These are phyloP conservation scores for Lacerta bilineata DNA, from an alignment of 2,797 vertebrate genomes.

Conservation along the genomic window DNA sequence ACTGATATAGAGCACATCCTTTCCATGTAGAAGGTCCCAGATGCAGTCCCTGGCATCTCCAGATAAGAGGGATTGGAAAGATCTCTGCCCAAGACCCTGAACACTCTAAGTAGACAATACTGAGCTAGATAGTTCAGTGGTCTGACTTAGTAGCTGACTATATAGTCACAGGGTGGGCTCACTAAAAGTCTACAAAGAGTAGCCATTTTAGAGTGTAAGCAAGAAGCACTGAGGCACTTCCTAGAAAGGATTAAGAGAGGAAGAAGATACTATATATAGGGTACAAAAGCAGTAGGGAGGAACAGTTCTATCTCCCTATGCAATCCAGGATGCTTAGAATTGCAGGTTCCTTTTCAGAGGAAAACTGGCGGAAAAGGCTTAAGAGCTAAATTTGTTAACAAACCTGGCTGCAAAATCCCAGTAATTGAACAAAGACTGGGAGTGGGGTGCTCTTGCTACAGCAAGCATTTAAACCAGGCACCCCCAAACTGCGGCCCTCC, in stretches of 20 bases:
- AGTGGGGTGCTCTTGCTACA: background rate
- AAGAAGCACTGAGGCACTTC: background rate
- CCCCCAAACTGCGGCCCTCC: no score
- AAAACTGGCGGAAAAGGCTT: background rate
- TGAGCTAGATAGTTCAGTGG: background rate
- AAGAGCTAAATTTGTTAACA: background rate
- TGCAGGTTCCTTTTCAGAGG: background rate
- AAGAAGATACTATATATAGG: background rate
- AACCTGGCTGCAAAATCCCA: background rate
- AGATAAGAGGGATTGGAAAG: background rate
- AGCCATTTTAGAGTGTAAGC: background rate
- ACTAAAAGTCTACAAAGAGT: background rate
- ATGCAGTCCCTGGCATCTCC: background rate
- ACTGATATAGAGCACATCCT: background rate
- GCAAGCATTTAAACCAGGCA: background rate
- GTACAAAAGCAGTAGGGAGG: background rate
- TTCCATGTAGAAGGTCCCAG: background rate
- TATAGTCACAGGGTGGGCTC: no score
- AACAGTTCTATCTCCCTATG: background rate
- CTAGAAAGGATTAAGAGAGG: background rate
- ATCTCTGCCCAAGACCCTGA: background rate
- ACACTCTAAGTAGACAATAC: background rate
- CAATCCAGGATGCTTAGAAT: background rate
- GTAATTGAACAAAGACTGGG: background rate
- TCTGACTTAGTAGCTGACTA: background rate